phyloP scores from a whole-genome alignment of 2,113 vertebrate genomes.

The Mesoclemmys tuberculata region DNA sequence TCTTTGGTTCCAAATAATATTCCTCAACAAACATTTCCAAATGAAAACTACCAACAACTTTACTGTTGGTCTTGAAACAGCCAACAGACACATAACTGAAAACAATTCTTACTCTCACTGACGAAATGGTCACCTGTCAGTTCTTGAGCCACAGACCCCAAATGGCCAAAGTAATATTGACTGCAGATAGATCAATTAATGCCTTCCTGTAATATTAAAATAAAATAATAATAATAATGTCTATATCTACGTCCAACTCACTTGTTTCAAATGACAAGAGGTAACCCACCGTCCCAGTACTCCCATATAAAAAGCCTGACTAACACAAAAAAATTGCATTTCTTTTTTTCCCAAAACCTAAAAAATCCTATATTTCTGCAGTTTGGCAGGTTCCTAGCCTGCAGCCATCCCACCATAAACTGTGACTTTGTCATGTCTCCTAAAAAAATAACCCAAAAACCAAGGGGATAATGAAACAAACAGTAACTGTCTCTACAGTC shows the following conservation, averaged over 20 bases:
- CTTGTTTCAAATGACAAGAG: background rate
- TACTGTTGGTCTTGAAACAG: background rate
- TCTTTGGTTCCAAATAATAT: background rate
- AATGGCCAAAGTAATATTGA: slow-evolving; percentile 15
- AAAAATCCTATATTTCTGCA: slow-evolving; percentile 47
- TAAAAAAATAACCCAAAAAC: slow-evolving; percentile 18
- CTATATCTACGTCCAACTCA: slow-evolving; percentile 3
- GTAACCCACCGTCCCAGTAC: background rate
- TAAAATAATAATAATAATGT: slow-evolving; percentile 29
- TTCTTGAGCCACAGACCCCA: background rate
- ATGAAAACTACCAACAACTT: background rate
- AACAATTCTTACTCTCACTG: slow-evolving; percentile 43
- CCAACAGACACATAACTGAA: slow-evolving; percentile 16
- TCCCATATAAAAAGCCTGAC: slow-evolving; percentile 29
- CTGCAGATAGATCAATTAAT: slow-evolving; percentile 25
- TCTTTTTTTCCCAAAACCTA: slow-evolving; percentile 25
- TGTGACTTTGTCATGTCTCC: background rate
- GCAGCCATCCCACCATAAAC: slow-evolving; percentile 24
- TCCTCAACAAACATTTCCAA: background rate
- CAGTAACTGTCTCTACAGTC: background rate
- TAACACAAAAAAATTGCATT: slow-evolving; percentile 28
- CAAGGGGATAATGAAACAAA: slow-evolving; percentile 19
- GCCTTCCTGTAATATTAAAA: slow-evolving; percentile 5
- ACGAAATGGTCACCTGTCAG: slow-evolving; percentile 27
- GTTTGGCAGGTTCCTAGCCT: background rate